A percentile compares a stretch with the other conserved stretches of the same genome.
Evolutionary conservation across 2,888 invertebrate species (phyloP).

Genomic region (Mesodorylaimus sp.): DNA sequence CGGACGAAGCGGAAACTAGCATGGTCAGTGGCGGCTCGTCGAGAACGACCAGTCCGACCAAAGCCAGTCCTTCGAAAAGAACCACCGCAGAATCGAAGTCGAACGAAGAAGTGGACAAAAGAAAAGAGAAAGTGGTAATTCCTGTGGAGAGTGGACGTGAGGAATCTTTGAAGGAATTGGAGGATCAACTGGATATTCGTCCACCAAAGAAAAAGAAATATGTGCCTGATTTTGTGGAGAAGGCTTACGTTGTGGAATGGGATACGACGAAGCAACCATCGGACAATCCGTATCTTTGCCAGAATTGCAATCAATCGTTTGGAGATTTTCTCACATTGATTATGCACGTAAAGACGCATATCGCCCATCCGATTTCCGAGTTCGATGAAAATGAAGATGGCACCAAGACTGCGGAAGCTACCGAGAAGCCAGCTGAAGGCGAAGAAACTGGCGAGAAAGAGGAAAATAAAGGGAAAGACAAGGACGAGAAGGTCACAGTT

Average conservation of each 20-base stretch:
- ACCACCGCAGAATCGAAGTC: too few species aligned
- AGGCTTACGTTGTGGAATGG: slow-evolving; percentile 10
- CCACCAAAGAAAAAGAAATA: background rate
- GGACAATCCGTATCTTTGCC: slow-evolving; percentile 4
- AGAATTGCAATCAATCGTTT: slow-evolving; percentile 1
- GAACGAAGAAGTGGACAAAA: too few species aligned
- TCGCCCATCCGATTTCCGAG: background rate
- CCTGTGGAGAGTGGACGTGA: too few species aligned
- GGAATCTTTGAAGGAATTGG: too few species aligned
- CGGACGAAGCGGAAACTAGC: too few species aligned
- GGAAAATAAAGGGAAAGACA: too few species aligned
- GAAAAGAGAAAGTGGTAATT: too few species aligned
- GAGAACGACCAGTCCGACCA: too few species aligned
- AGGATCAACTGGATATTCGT: too few species aligned
- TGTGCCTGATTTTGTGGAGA: slow-evolving; percentile 4
- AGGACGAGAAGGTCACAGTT: too few species aligned
- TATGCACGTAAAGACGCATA: slow-evolving; percentile 6
- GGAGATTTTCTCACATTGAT: slow-evolving; percentile 2
- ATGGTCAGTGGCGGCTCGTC: too few species aligned
- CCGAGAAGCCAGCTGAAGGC: background rate
- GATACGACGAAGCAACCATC: background rate
- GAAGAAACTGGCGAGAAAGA: background rate
- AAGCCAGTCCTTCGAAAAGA: too few species aligned
- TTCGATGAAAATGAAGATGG: background rate
- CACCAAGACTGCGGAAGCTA: background rate